These are phyloP conservation scores for Lypha dubia DNA, from an alignment of 2,888 invertebrate genomes.

Conservation along the genomic window DNA sequence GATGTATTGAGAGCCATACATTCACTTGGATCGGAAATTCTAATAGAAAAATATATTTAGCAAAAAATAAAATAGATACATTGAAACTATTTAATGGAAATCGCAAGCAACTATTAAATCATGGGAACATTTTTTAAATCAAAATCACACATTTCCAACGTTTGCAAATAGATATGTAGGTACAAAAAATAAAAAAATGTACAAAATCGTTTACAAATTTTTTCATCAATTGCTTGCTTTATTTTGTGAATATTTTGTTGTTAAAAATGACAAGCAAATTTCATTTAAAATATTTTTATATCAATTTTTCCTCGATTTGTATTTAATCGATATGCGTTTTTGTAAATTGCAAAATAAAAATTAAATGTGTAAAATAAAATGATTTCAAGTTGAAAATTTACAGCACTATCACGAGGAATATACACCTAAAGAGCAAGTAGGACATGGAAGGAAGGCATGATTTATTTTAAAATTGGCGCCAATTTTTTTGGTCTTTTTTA, in stretches of 20 bases:
- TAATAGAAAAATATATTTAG: neutral
- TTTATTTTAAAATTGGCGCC: slow-evolving; percentile 73
- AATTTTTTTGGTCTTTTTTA: slow-evolving; percentile 64
- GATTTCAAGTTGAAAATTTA: slow-evolving; percentile 35
- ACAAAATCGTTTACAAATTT: neutral
- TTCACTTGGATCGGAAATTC: neutral
- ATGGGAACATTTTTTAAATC: slow-evolving; percentile 9
- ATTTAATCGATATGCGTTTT: neutral
- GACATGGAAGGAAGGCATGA: slow-evolving; percentile 50
- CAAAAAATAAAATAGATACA: neutral
- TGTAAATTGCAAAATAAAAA: neutral
- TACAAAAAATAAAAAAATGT: slow-evolving; percentile 12
- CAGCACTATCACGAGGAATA: slow-evolving; percentile 4
- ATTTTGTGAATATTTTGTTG: slow-evolving; percentile 2
- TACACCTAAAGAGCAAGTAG: neutral
- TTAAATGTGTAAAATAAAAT: slow-evolving; percentile 29
- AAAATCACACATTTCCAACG: neutral
- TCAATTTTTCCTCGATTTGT: neutral
- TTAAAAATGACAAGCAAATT: neutral
- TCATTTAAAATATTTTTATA: neutral
- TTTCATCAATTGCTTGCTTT: neutral
- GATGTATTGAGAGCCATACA: neutral
- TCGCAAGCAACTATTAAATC: slow-evolving; percentile 13
- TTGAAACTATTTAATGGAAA: slow-evolving; percentile 31
- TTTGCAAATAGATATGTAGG: neutral